Percentiles rank a stretch among this genome's conserved stretches.
Evolutionary conservation across 2,113 vertebrate genomes (phyloP).

Genomic region (Heterotilapia buettikoferi): DNA sequence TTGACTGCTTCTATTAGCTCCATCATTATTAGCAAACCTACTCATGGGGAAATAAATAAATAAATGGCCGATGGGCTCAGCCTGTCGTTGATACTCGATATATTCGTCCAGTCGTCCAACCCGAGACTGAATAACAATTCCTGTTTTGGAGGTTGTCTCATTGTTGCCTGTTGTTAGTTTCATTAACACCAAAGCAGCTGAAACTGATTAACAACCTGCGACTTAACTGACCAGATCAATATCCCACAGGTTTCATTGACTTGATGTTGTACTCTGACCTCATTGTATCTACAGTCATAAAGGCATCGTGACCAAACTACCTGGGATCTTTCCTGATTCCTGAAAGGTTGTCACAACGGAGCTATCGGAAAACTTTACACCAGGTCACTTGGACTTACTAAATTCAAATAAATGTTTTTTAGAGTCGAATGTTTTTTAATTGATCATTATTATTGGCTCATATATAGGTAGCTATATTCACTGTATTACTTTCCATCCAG

Average conservation of each 20-base stretch:
- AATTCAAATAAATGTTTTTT: neutral
- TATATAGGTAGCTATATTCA: neutral
- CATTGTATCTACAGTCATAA: neutral
- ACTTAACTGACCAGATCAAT: neutral
- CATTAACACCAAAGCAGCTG: neutral
- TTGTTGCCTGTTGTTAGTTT: neutral
- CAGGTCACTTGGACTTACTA: neutral
- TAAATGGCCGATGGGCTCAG: neutral
- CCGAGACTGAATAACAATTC: fast-evolving
- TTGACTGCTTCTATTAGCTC: neutral
- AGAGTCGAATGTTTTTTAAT: conserved; percentile 13
- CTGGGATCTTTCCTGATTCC: neutral
- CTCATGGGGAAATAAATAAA: neutral
- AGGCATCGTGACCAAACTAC: neutral
- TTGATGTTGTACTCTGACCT: fast-evolving
- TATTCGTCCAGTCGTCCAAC: neutral
- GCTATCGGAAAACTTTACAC: neutral
- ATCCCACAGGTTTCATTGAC: neutral
- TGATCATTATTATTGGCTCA: neutral
- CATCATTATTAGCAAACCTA: neutral
- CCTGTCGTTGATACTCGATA: fast-evolving
- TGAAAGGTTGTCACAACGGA: neutral
- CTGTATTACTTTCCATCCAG: neutral
- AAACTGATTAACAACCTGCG: too few relatives aligned
- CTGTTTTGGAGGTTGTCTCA: neutral